Evolutionary conservation across 2,113 vertebrate genomes (phyloP).

Genomic region (Atrichornis clamosus): DNA sequence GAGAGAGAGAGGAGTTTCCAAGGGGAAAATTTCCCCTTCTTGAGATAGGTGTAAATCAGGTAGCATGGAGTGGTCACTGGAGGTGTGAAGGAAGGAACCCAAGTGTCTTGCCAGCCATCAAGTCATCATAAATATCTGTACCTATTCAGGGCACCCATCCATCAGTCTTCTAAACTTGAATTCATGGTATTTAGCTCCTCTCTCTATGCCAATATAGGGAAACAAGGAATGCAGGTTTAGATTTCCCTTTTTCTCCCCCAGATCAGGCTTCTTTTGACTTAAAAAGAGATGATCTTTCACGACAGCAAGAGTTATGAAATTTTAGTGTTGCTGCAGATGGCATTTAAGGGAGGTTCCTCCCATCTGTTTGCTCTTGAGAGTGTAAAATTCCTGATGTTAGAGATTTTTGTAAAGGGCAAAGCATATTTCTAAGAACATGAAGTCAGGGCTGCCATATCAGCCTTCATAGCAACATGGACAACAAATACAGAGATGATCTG

Average conservation of each 20-base stretch:
- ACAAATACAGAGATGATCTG: background rate
- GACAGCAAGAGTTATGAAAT: background rate
- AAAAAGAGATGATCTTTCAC: background rate
- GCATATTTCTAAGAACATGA: background rate
- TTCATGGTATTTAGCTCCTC: background rate
- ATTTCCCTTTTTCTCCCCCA: background rate
- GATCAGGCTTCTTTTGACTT: constrained; percentile 12
- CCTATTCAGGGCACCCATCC: background rate
- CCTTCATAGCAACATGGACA: background rate
- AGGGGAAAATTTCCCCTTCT: background rate
- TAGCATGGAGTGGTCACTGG: background rate
- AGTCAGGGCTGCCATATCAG: background rate
- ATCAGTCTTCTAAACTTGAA: background rate
- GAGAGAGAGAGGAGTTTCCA: background rate
- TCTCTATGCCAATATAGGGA: background rate
- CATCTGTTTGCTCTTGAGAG: background rate
- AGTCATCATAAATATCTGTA: background rate
- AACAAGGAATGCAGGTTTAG: constrained; percentile 13
- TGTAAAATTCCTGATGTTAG: constrained; percentile 2
- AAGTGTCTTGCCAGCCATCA: background rate
- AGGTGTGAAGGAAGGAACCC: background rate
- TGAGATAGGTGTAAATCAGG: background rate
- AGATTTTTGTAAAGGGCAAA: background rate
- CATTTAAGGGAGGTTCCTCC: constrained; percentile 1
- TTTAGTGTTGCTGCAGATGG: background rate